Evolutionary conservation across 2,888 invertebrate species (phyloP).

Genomic region (Cerastis rubricosa): DNA sequence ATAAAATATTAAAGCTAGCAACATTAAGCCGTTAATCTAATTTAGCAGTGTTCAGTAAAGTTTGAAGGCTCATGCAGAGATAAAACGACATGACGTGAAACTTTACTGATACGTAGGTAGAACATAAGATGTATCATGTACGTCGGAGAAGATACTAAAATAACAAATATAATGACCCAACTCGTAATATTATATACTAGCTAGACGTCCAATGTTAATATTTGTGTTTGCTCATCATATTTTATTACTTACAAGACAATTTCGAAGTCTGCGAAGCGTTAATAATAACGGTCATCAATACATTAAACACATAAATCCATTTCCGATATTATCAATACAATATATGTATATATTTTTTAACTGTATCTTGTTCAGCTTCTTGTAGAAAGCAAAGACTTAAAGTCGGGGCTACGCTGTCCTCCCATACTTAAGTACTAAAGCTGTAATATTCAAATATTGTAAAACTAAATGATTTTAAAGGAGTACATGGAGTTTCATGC

Average conservation of each 20-base stretch:
- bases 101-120: constrained; percentile 8
- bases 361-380: too few relatives aligned
- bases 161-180: constrained; percentile 16
- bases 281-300: neutral
- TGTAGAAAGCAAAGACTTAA: too few relatives aligned
- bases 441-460: too few relatives aligned
- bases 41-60: constrained; percentile 8
- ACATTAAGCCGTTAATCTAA: constrained; percentile 8
- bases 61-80: neutral
- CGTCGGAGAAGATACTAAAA: constrained; percentile 20
- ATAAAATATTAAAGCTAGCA: neutral
- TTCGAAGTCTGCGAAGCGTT: neutral
- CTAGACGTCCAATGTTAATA: constrained; percentile 1
- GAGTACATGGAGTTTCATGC: too few relatives aligned
- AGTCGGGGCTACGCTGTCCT: too few relatives aligned
- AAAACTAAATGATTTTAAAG: too few relatives aligned
- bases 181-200: constrained; percentile 10
- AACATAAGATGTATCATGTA: neutral
- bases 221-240: constrained; percentile 12
- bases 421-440: too few relatives aligned
- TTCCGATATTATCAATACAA: neutral
- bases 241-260: neutral
- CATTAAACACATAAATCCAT: neutral
- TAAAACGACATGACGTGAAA: constrained; percentile 19
- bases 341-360: too few relatives aligned